Percentiles rank a stretch among this genome's conserved stretches.
Evolutionary conservation across 2,888 invertebrate genomes (phyloP).

Genomic region (Sisyra nigra): DNA sequence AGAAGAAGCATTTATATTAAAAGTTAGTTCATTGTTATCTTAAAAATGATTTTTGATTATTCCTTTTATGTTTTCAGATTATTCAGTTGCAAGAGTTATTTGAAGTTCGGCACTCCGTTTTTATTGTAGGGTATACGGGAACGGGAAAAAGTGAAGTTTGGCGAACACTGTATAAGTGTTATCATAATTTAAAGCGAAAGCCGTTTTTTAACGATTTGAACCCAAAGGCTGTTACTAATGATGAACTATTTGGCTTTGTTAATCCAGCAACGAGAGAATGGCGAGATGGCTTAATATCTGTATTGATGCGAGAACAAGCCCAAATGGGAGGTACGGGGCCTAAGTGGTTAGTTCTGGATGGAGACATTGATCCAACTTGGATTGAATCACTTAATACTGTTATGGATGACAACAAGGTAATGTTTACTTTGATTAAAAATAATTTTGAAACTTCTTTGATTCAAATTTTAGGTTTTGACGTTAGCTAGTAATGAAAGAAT

Average conservation of each 20-base stretch:
- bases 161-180: constrained; percentile 76
- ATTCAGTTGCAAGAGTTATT: constrained; percentile 87
- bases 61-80: constrained; percentile 34
- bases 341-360: constrained; percentile 91
- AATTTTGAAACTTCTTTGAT: no score
- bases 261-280: constrained; percentile 88
- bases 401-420: constrained; percentile 91
- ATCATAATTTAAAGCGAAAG: constrained; percentile 63
- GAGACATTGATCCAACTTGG: constrained; percentile 98
- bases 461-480: constrained; percentile 48
- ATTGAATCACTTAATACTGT: constrained; percentile 92
- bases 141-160: constrained; percentile 88
- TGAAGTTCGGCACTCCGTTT: constrained; percentile 87
- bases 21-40: constrained; percentile 29
- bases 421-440: no score
- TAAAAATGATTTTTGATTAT: no score
- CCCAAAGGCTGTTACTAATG: constrained; percentile 91
- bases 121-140: constrained; percentile 71
- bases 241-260: constrained; percentile 87
- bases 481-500: constrained; percentile 90
- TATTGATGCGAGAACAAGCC: constrained; percentile 85
- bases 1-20: constrained; percentile 75
- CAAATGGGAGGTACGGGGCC: constrained; percentile 72
- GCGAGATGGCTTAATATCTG: constrained; percentile 80
- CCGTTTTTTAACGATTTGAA: constrained; percentile 83